phyloP scores from a whole-genome alignment of 2,888 invertebrate genomes.

The Drosophila mimetica region DNA sequence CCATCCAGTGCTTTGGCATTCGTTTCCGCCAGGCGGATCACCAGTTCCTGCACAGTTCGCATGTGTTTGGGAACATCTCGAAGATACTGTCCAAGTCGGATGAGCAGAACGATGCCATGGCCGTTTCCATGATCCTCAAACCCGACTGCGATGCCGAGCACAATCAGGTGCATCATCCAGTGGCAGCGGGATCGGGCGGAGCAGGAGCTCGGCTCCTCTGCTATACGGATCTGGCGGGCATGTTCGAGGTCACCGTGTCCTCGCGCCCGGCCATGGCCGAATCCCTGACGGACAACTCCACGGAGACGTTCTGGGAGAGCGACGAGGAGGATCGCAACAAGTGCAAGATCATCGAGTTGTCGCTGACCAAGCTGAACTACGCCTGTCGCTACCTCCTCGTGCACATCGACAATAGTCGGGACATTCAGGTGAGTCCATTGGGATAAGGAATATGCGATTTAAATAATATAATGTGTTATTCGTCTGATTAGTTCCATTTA shows the following conservation, averaged over 20 bases:
- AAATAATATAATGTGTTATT: too few species aligned
- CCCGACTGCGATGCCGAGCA: constrained; percentile 80
- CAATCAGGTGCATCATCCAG: constrained; percentile 45
- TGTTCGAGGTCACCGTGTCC: constrained; percentile 89
- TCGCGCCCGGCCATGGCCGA: constrained; percentile 97
- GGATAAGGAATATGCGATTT: neutral
- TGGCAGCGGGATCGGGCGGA: constrained; percentile 12
- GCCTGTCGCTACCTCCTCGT: constrained; percentile 88
- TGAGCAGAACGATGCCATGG: constrained; percentile 87
- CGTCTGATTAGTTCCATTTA: too few species aligned
- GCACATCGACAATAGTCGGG: constrained; percentile 97
- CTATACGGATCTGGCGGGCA: constrained; percentile 83
- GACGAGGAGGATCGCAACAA: constrained; percentile 98
- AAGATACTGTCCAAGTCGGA: constrained; percentile 97
- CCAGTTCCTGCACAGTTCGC: constrained; percentile 93
- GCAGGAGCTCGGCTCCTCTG: constrained; percentile 77
- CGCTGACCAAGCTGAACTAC: constrained; percentile 86
- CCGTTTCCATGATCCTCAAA: constrained; percentile 77
- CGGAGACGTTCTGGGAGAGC: constrained; percentile 99
- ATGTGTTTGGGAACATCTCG: constrained; percentile 98
- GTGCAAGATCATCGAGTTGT: constrained; percentile 92
- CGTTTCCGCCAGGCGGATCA: constrained; percentile 95
- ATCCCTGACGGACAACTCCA: constrained; percentile 95
- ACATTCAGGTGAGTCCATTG: constrained; percentile 91
- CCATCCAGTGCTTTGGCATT: constrained; percentile 96